Conservation (phyloP, 2,113 vertebrate genomes). For the Centropristis striata region DNA sequence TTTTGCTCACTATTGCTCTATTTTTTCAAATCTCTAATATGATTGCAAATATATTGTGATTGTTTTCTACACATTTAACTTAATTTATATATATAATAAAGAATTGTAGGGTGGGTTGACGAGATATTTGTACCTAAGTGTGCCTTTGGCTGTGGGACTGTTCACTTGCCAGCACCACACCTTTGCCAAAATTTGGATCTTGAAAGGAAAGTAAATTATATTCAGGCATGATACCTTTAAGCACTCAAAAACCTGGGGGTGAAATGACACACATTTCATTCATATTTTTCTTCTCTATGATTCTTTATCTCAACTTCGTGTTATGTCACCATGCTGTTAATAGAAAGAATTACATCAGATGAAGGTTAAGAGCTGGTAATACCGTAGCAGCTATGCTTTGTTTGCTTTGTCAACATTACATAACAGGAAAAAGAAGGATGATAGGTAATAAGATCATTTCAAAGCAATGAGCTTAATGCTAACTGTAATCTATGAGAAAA, state of each 20-base stretch:
- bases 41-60: background rate
- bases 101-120: too few species aligned
- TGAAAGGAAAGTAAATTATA: too few species aligned
- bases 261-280: background rate
- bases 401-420: slow-evolving; percentile 5
- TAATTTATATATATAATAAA: background rate
- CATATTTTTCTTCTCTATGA: background rate
- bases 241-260: background rate
- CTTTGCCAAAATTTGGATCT: background rate
- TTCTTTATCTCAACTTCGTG: background rate
- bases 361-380: background rate
- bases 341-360: background rate
- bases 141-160: background rate
- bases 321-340: background rate
- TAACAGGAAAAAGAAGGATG: background rate
- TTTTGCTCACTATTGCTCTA: background rate
- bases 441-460: background rate
- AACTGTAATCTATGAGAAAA: background rate
- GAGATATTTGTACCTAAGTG: too few species aligned
- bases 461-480: background rate
- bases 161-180: background rate
- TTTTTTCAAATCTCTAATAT: background rate
- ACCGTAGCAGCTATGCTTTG: background rate
- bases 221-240: background rate
- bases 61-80: background rate